Base-by-base conservation (phyloP, 2,888 invertebrate species). In the Leptopilina myrica region DNA sequence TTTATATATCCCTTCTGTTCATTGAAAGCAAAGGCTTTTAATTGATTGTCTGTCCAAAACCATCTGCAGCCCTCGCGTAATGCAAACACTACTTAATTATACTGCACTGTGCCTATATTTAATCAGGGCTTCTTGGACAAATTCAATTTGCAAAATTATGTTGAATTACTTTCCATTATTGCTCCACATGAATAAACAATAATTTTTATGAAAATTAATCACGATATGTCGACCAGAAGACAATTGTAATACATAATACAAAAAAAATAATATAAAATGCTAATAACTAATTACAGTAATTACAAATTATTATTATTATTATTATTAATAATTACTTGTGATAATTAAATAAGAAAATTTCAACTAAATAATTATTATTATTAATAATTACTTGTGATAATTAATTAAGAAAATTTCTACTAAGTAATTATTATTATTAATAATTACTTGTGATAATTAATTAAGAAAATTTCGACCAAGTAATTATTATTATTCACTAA, bases 11-110 rank as follows among this genome's bases (percentile, higher is more conserved):
- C 73, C 73, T 53, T 73, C 33, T 73, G 33, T n/a, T 56, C 14
- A 73, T 59, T 73, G 73, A 73, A 73, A 73, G 73, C 56, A 73
- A 49, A 73, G 73, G 73, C 73, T 73, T 73, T 73, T 73, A 73
- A 73, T 73, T 73, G 73, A 73, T 73, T 73, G 73, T 73, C 56
- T 73, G 56, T 53, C 73, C 56, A 56, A 73, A 73, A 73, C 73
- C 73, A 73, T 73, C 73, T 73, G 73, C 73, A 73, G 73, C 73
- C 73, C 73, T 73, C 73, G 33, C 56, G 56, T 40, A 73, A 73
- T 73, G 73, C 56, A 73, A 73, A 73, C 73, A 56, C 73, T 56
- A 56, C 33, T 73, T 56, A 73, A 73, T 73, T 73, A 73, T 56
- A 56, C 73, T 73, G 73, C 73, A 73, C 56, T 73, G 53, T 56